Percentiles rank a stretch among this genome's conserved stretches.
Conservation (phyloP, 2,113 vertebrate genomes). For the Dipodomys stephensi region DNA sequence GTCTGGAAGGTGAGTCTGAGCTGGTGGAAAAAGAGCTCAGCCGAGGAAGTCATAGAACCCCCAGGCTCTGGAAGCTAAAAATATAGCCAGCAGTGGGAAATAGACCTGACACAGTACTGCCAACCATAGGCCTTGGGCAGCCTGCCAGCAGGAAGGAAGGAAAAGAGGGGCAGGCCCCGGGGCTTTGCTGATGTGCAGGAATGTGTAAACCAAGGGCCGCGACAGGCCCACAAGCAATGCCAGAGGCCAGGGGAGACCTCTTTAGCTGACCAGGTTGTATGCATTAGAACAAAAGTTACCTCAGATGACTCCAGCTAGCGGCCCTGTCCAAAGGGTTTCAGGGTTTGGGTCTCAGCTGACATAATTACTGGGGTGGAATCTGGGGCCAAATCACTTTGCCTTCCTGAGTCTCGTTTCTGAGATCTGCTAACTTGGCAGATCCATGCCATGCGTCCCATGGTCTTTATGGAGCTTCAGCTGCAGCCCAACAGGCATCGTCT, state of each 20-base stretch:
- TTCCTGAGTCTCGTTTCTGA: neutral
- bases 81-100: constrained; percentile 79
- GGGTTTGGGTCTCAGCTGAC: neutral
- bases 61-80: constrained; percentile 81
- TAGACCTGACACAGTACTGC: constrained; percentile 80
- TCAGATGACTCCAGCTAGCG: neutral
- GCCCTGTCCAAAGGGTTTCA: neutral
- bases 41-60: constrained; percentile 77
- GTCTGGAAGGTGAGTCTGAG: constrained; percentile 81
- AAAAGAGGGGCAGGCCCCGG: too few relatives aligned
- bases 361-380: neutral
- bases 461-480: neutral
- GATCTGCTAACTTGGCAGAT: neutral
- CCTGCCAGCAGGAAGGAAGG: constrained; percentile 62
- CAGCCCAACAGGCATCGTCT: neutral
- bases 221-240: too few relatives aligned
- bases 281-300: neutral
- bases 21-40: constrained; percentile 71
- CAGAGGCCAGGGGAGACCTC: neutral
- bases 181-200: neutral
- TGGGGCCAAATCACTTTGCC: neutral
- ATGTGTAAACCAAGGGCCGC: neutral
- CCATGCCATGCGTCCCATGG: neutral
- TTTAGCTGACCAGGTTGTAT: neutral
- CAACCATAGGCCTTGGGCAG: constrained; percentile 68